phyloP scores from a whole-genome alignment of 2,888 invertebrate species.

The Stenodera caucasica region DNA sequence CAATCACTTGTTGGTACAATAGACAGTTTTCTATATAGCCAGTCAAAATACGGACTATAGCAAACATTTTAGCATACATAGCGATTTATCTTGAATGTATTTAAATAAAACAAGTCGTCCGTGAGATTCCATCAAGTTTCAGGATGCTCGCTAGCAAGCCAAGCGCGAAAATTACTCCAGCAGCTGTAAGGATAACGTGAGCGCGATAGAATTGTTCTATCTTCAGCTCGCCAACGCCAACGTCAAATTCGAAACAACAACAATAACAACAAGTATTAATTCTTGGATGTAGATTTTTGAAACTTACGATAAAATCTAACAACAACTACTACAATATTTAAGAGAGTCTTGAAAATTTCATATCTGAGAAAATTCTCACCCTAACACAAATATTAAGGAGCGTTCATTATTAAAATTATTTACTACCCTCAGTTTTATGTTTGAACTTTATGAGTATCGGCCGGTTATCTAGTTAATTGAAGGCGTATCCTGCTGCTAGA shows the following conservation, averaged over 20 bases:
- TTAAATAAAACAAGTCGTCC: conserved; percentile 52
- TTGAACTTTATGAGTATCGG: conserved; percentile 5
- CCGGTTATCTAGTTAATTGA: background rate
- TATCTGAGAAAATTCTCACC: background rate
- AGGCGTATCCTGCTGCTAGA: background rate
- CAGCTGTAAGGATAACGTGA: conserved; percentile 37
- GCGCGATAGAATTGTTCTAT: conserved; percentile 38
- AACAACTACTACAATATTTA: background rate
- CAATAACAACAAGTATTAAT: background rate
- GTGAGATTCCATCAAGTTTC: conserved; percentile 52
- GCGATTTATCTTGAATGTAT: conserved; percentile 47
- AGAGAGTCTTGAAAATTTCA: background rate
- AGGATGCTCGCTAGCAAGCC: conserved; percentile 47
- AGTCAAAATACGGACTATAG: conserved; percentile 9
- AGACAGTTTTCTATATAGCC: conserved; percentile 33
- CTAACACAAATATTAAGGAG: background rate
- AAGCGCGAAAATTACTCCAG: conserved; percentile 49
- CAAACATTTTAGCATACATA: conserved; percentile 28
- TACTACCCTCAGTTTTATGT: conserved; percentile 3
- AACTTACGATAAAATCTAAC: background rate
- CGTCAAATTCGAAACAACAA: background rate
- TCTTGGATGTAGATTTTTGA: background rate
- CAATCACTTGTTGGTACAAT: conserved; percentile 43
- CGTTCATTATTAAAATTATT: conserved; percentile 10
- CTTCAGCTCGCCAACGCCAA: conserved; percentile 18